Conservation (phyloP, 2,888 invertebrate genomes). For the Horisme vitalbata region DNA sequence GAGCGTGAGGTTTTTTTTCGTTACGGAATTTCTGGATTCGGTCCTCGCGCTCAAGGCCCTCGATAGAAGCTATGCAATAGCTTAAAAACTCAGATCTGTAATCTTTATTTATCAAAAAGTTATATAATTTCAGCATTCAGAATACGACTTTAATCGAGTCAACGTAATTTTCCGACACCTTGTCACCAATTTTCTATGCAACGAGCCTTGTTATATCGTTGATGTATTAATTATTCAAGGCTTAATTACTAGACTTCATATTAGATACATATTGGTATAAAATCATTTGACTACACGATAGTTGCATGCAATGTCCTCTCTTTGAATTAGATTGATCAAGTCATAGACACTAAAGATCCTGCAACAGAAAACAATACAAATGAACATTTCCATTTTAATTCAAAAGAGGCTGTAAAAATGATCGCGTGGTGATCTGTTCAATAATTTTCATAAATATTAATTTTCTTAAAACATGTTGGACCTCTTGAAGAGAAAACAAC, state of each 20-base stretch:
- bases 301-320: not conserved
- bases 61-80: no score
- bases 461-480: conserved; percentile 3
- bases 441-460: not conserved
- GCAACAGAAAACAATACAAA: no score
- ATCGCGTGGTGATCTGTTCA: no score
- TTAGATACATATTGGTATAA: conserved; percentile 7
- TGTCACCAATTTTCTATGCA: conserved; percentile 8
- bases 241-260: conserved; percentile 32
- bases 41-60: no score
- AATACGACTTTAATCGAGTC: not conserved
- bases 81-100: no score
- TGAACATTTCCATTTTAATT: no score
- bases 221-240: conserved; percentile 13
- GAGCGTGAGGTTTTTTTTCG: no score
- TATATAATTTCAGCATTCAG: not conserved
- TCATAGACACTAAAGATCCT: no score
- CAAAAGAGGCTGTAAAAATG: no score
- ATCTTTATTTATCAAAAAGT: no score
- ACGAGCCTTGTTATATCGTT: conserved; percentile 18
- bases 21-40: no score
- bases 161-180: conserved; percentile 1
- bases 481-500: not conserved
- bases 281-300: not conserved
- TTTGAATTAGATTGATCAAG: no score